Conservation (phyloP, 2,797 vertebrate genomes). For the Selene dorsalis region DNA sequence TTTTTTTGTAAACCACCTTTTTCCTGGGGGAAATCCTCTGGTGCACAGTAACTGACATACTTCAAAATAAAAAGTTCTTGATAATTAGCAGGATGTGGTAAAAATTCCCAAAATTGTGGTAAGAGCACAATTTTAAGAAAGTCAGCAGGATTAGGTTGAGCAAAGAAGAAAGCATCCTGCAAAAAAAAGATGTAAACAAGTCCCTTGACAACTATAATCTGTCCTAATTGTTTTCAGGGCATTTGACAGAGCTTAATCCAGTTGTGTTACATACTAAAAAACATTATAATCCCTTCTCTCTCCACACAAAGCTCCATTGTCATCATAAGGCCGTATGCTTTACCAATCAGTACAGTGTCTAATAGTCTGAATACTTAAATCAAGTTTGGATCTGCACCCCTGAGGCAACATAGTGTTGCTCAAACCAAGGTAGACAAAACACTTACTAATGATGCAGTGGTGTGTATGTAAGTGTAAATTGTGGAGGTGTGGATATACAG, state of each 20-base stretch:
- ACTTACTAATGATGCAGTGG: background rate
- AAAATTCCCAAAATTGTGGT: too few species aligned
- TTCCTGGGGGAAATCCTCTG: background rate
- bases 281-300: constrained; percentile 1
- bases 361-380: constrained; percentile 13
- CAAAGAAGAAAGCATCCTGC: background rate
- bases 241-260: background rate
- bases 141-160: background rate
- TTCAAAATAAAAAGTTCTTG: background rate
- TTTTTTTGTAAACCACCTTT: background rate
- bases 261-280: background rate
- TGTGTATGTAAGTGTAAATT: background rate
- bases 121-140: background rate
- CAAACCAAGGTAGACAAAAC: constrained; percentile 11
- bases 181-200: constrained; percentile 1
- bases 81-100: background rate
- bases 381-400: constrained; percentile 51
- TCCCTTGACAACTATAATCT: background rate
- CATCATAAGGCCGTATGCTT: background rate
- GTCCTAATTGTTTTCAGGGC: constrained; percentile 1
- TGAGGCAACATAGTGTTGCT: constrained; percentile 25
- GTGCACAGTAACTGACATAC: background rate
- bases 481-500: background rate
- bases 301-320: constrained; percentile 33
- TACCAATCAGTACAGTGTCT: background rate